Evolutionary conservation across 2,113 vertebrate genomes (phyloP).

Genomic region (Forbesichthys agassizii): DNA sequence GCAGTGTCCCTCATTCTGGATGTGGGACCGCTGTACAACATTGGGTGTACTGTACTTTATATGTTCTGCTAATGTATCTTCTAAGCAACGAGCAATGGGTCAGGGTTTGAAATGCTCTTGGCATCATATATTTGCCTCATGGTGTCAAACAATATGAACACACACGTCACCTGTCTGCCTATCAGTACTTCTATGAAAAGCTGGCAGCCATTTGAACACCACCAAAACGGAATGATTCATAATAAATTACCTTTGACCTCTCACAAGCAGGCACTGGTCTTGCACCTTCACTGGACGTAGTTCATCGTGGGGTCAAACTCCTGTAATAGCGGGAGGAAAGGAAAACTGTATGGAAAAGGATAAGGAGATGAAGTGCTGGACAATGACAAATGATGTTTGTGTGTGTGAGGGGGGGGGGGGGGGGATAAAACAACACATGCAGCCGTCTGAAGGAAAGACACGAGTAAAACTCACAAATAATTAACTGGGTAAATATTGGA

Average conservation of each 20-base stretch:
- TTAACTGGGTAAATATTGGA: slow-evolving; percentile 84
- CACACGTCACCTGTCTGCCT: slow-evolving; percentile 26
- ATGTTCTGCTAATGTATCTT: too few species aligned
- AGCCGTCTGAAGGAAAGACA: slow-evolving; percentile 78
- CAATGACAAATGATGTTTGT: slow-evolving; percentile 74
- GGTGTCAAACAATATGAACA: slow-evolving; percentile 12
- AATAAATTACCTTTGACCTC: slow-evolving; percentile 73
- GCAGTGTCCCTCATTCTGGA: not conserved
- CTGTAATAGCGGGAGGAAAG: not conserved
- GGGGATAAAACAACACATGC: slow-evolving; percentile 76
- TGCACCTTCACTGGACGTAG: slow-evolving; percentile 59
- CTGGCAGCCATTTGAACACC: slow-evolving; percentile 65
- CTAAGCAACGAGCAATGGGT: too few species aligned
- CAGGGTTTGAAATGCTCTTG: not conserved
- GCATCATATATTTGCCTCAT: slow-evolving; percentile 25
- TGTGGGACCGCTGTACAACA: not conserved
- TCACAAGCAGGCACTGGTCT: slow-evolving; percentile 63
- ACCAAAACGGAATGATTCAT: slow-evolving; percentile 66
- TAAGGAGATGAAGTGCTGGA: slow-evolving; percentile 69
- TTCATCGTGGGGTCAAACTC: too few species aligned
- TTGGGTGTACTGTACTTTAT: not conserved
- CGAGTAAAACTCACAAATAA: slow-evolving; percentile 82
- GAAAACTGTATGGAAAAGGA: slow-evolving; percentile 30
- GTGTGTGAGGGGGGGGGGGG: slow-evolving; percentile 11
- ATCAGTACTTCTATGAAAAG: slow-evolving; percentile 33